phyloP scores from a whole-genome alignment of 2,888 invertebrate genomes.

The Ophraella communa region DNA sequence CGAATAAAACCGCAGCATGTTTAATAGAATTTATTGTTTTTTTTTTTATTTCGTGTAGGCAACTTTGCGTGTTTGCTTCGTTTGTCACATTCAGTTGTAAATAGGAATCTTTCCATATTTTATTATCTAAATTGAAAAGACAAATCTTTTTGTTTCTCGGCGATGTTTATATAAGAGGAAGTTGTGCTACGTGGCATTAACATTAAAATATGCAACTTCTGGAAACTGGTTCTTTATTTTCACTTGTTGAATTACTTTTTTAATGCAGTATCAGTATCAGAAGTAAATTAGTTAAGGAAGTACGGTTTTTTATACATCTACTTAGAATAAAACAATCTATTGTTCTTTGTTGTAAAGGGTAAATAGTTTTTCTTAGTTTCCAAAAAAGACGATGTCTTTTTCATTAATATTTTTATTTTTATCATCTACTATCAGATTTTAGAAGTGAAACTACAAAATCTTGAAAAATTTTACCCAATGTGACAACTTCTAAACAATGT shows the following conservation, averaged over 20 bases:
- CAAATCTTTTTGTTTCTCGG: slow-evolving; percentile 13
- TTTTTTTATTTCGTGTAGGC: not conserved
- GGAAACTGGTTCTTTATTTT: slow-evolving; percentile 9
- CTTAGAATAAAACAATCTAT: too few species aligned
- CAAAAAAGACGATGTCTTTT: too few species aligned
- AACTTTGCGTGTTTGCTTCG: slow-evolving; percentile 8
- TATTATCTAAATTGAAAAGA: slow-evolving; percentile 14
- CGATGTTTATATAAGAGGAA: slow-evolving; percentile 20
- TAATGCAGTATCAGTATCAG: not conserved
- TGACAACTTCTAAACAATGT: too few species aligned
- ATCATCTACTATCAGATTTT: too few species aligned
- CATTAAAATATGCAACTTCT: slow-evolving; percentile 4
- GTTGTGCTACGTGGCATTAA: slow-evolving; percentile 17
- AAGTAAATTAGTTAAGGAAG: not conserved
- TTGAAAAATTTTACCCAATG: too few species aligned
- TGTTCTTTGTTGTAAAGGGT: too few species aligned
- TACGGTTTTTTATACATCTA: too few species aligned
- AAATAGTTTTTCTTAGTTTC: too few species aligned
- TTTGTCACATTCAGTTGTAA: slow-evolving; percentile 23
- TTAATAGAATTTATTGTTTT: slow-evolving; percentile 7
- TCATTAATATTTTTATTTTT: too few species aligned
- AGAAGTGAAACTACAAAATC: too few species aligned
- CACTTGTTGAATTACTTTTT: slow-evolving; percentile 18
- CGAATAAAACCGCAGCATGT: not conserved
- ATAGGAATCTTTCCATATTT: slow-evolving; percentile 14